Conservation (phyloP, 2,797 vertebrate species). For the Gallinago solitaria region DNA sequence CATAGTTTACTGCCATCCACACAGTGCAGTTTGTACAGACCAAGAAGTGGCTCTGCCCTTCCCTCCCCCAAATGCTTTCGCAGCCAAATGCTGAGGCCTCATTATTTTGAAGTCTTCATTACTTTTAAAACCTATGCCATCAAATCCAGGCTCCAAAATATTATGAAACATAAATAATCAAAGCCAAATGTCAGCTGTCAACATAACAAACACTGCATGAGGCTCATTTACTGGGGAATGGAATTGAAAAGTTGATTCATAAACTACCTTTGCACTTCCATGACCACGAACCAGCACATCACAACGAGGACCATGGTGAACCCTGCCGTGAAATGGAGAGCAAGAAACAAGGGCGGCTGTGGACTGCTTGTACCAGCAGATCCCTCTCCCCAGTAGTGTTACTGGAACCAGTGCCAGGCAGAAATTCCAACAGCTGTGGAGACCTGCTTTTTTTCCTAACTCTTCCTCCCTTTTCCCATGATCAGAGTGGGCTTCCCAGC, state of each 20-base stretch:
- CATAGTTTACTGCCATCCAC: background rate
- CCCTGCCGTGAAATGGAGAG: fast-evolving
- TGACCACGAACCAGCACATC: background rate
- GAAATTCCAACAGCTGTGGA: background rate
- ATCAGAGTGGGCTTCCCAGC: background rate
- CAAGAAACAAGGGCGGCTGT: background rate
- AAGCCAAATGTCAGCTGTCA: slow-evolving; percentile 8
- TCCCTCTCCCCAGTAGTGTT: background rate
- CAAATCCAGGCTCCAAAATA: background rate
- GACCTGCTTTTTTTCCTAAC: background rate
- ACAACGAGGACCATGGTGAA: fast-evolving
- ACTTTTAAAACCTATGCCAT: slow-evolving; percentile 7
- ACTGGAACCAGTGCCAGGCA: background rate
- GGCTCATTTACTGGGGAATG: background rate
- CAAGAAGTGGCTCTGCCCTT: too few relatives aligned
- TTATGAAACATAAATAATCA: background rate
- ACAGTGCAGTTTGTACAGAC: background rate
- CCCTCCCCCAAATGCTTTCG: background rate
- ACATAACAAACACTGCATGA: background rate
- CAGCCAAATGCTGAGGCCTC: background rate
- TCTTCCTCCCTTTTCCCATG: background rate
- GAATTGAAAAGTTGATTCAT: background rate
- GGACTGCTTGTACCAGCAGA: fast-evolving
- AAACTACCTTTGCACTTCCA: background rate
- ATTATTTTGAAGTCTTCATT: background rate